Percentiles rank a stretch among this genome's conserved stretches.
Evolutionary conservation across 30 jellyfish, hydroid and myxozoan species (phyloP).

Genomic region (Cassiopea andromeda): DNA sequence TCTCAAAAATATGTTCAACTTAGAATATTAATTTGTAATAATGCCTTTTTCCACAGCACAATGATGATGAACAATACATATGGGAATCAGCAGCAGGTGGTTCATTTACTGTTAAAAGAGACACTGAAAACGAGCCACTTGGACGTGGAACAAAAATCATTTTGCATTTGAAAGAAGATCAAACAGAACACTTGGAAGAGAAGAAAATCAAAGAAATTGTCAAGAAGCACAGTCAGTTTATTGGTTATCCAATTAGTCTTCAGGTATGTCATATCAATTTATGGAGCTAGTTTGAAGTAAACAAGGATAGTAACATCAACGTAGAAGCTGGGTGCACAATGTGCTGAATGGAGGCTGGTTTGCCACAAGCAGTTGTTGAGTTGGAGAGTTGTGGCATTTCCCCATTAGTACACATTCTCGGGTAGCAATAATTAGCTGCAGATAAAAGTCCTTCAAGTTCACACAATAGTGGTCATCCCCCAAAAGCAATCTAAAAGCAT

Average conservation of each 20-base stretch:
- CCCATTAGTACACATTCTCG: too few species aligned
- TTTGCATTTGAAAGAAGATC: conserved; percentile 94
- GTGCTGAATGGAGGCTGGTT: too few species aligned
- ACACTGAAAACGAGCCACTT: conserved; percentile 92
- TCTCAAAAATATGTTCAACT: too few species aligned
- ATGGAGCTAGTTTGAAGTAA: not conserved
- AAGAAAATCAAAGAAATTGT: conserved; percentile 87
- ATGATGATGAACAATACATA: conserved; percentile 98
- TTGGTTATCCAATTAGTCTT: conserved; percentile 92
- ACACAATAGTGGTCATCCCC: too few species aligned
- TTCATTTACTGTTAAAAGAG: conserved; percentile 90
- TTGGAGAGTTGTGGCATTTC: too few species aligned
- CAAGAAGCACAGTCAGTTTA: conserved; percentile 98
- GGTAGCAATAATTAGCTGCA: too few species aligned
- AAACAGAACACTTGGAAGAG: conserved; percentile 85
- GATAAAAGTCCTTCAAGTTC: too few species aligned
- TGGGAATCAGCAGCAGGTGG: conserved; percentile 99
- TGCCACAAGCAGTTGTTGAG: too few species aligned
- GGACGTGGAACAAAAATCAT: conserved; percentile 98
- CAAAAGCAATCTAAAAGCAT: too few species aligned
- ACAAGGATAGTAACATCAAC: too few species aligned
- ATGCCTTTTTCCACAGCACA: conserved; percentile 38
- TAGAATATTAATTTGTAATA: not conserved
- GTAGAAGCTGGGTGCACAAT: too few species aligned
- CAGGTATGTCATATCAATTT: conserved; percentile 42